Evolutionary conservation across 1,140 invertebrate genomes (phyloP).

Genomic region (Adelges cooleyi): DNA sequence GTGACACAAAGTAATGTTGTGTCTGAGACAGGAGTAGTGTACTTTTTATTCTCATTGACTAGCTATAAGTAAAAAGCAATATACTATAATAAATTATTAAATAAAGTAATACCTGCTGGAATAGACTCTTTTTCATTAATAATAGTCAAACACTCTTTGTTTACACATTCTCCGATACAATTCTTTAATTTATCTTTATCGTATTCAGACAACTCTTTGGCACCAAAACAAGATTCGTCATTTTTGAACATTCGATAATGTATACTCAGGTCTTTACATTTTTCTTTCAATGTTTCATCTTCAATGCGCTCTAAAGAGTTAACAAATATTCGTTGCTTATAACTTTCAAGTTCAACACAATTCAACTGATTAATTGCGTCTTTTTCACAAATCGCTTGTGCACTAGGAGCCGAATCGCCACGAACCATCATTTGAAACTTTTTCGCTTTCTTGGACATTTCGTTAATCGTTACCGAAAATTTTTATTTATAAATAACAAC

Average conservation of each 20-base stretch:
- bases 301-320: not conserved
- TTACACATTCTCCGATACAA: not conserved
- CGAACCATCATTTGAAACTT: constrained; percentile 9
- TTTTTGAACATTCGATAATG: constrained; percentile 12
- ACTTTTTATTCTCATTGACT: too few relatives aligned
- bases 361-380: not conserved
- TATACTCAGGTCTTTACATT: not conserved
- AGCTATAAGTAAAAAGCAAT: too few relatives aligned
- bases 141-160: not conserved
- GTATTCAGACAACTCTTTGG: not conserved
- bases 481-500: too few relatives aligned
- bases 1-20: too few relatives aligned
- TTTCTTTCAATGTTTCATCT: not conserved
- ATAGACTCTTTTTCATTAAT: constrained; percentile 9
- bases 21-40: too few relatives aligned
- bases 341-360: not conserved
- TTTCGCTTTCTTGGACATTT: constrained; percentile 10
- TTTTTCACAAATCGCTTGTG: not conserved
- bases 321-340: not conserved
- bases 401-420: not conserved
- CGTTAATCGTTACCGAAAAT: too few relatives aligned
- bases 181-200: constrained; percentile 1
- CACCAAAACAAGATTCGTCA: not conserved
- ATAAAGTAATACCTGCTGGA: not conserved
- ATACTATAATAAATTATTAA: too few relatives aligned